Percentiles rank a stretch among this genome's conserved stretches.
Conservation (phyloP, 1,140 invertebrate genomes). For the Samia ricini region DNA sequence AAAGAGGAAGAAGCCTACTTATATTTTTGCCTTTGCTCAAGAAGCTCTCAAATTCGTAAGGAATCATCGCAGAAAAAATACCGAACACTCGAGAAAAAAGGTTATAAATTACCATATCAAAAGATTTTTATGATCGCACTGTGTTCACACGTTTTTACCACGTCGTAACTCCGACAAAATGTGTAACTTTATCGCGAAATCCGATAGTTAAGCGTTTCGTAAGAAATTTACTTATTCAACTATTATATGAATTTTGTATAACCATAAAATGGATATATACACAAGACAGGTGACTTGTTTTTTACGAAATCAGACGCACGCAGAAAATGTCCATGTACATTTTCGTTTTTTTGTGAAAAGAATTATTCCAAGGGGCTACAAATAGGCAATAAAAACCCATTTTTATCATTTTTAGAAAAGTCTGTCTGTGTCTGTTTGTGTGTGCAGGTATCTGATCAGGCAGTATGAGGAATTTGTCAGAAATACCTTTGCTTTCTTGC, state of each 20-base stretch:
- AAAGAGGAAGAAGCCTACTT: not conserved
- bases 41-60: not conserved
- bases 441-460: no score
- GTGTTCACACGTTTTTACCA: slow-evolving; percentile 60
- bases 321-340: no score
- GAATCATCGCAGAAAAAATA: not conserved
- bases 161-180: slow-evolving; percentile 51
- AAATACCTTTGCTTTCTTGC: no score
- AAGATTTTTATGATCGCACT: slow-evolving; percentile 55
- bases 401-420: no score
- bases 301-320: no score
- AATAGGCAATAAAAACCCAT: no score
- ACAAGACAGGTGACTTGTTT: no score
- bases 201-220: slow-evolving; percentile 32
- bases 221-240: slow-evolving; percentile 25
- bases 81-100: slow-evolving; percentile 1
- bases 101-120: slow-evolving; percentile 65
- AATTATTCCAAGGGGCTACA: no score
- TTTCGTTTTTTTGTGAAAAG: no score
- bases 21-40: not conserved
- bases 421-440: no score
- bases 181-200: slow-evolving; percentile 51
- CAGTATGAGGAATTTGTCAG: no score
- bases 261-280: not conserved
- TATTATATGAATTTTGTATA: slow-evolving; percentile 12